Percentiles rank a stretch among this genome's conserved stretches.
Conservation (phyloP, 53 echinoderm and acorn worm genomes). For the Stichopus horrens region DNA sequence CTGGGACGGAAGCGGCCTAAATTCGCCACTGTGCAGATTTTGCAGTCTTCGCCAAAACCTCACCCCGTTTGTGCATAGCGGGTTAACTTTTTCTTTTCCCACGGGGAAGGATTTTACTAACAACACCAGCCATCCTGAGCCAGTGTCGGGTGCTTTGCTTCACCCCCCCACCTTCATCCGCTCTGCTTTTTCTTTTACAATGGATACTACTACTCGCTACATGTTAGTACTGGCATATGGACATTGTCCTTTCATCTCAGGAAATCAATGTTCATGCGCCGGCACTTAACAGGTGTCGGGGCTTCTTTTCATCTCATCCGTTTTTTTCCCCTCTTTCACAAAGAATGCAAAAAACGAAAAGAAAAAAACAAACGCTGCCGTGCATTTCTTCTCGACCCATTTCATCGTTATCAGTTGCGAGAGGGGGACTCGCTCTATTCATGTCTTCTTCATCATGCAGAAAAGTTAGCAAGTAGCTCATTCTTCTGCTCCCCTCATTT, state of each 20-base stretch:
- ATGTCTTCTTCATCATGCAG: not conserved
- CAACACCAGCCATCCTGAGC: not conserved
- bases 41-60: too few relatives aligned
- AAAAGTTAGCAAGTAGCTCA: too few relatives aligned
- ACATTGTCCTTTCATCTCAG: constrained; percentile 75
- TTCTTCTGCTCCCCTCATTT: too few relatives aligned
- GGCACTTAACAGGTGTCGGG: constrained; percentile 60
- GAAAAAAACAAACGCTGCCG: too few relatives aligned
- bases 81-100: constrained; percentile 22
- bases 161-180: not conserved
- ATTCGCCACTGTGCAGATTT: too few relatives aligned
- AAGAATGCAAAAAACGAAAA: not conserved
- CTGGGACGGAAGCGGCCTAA: too few relatives aligned
- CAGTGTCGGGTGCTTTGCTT: not conserved
- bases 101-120: not conserved
- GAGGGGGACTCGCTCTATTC: not conserved
- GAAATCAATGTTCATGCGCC: constrained; percentile 90
- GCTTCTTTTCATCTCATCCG: not conserved
- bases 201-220: constrained; percentile 41
- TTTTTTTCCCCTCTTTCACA: not conserved
- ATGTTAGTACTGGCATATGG: constrained; percentile 99
- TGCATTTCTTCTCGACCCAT: not conserved
- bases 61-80: too few relatives aligned
- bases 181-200: not conserved
- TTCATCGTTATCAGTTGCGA: not conserved